A percentile compares a stretch with the other conserved stretches of the same genome.
These are phyloP conservation scores for Trichacis sp. DNA, from an alignment of 2,888 invertebrate species.

Conservation along the genomic window DNA sequence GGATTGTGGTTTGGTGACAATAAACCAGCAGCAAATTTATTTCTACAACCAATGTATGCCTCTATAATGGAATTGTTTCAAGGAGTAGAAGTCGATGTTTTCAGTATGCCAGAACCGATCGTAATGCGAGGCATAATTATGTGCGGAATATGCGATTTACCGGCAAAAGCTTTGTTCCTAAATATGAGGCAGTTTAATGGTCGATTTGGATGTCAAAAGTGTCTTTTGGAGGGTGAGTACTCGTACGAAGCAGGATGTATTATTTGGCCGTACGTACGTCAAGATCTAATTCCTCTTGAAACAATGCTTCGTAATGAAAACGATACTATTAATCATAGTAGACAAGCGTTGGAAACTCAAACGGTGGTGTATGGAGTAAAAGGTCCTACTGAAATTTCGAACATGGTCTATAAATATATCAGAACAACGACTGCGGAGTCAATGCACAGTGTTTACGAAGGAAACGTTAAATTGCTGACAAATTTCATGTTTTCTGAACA, in stretches of 20 bases:
- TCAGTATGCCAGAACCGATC: background rate
- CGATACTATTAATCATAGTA: too few species aligned
- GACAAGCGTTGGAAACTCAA: background rate
- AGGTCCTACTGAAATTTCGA: constrained; percentile 6
- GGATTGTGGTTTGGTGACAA: constrained; percentile 13
- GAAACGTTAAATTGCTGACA: background rate
- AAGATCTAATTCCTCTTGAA: background rate
- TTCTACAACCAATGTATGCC: constrained; percentile 8
- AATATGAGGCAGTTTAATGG: constrained; percentile 19
- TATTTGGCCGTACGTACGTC: constrained; percentile 10
- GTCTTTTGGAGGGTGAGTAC: background rate
- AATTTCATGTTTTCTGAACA: constrained; percentile 10
- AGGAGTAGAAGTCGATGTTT: constrained; percentile 3
- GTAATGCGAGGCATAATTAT: constrained; percentile 10
- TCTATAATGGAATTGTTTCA: background rate
- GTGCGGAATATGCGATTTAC: constrained; percentile 11
- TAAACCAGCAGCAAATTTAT: constrained; percentile 19
- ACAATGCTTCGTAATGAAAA: constrained; percentile 7
- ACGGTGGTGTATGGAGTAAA: constrained; percentile 10
- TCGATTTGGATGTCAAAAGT: background rate
- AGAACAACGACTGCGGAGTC: constrained; percentile 1
- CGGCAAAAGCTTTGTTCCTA: constrained; percentile 16
- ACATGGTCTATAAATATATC: too few species aligned
- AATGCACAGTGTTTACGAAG: constrained; percentile 14
- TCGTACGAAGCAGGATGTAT: background rate